A percentile compares a stretch with the other conserved stretches of the same genome.
phyloP scores from a whole-genome alignment of 2,888 invertebrate species.

The Ophonus ardosiacus region DNA sequence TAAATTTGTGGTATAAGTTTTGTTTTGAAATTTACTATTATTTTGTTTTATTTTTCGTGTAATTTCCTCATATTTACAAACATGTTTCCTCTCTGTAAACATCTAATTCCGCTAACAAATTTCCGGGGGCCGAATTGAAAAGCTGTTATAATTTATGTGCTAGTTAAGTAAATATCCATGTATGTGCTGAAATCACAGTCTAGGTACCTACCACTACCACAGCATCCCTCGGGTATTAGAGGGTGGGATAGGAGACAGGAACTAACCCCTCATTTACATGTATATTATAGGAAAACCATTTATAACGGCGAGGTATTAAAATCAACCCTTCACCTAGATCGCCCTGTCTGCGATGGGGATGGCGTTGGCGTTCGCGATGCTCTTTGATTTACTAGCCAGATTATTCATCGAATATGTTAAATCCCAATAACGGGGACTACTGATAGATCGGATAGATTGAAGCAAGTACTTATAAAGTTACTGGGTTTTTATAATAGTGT shows the following conservation, averaged over 20 bases:
- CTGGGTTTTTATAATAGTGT: too few relatives aligned
- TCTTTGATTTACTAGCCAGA: conserved; percentile 52
- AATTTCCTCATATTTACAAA: background rate
- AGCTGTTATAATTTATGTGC: conserved; percentile 3
- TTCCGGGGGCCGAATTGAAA: background rate
- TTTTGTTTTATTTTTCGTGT: background rate
- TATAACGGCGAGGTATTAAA: conserved; percentile 49
- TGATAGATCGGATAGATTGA: background rate
- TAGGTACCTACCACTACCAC: background rate
- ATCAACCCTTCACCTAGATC: conserved; percentile 39
- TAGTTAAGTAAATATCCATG: conserved; percentile 23
- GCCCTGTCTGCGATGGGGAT: background rate
- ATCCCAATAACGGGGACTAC: background rate
- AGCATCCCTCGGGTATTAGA: conserved; percentile 9
- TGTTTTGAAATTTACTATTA: too few relatives aligned
- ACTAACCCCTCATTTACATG: conserved; percentile 39
- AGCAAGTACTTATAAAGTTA: too few relatives aligned
- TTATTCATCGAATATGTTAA: conserved; percentile 24
- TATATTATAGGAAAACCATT: conserved; percentile 55
- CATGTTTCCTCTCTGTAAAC: background rate
- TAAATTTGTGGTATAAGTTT: too few relatives aligned
- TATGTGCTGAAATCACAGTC: background rate
- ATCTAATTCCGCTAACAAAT: background rate
- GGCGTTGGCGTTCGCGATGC: background rate
- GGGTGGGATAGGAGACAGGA: background rate